phyloP scores from a whole-genome alignment of 2,797 vertebrate genomes.

The Enteromius thamalakanensis region DNA sequence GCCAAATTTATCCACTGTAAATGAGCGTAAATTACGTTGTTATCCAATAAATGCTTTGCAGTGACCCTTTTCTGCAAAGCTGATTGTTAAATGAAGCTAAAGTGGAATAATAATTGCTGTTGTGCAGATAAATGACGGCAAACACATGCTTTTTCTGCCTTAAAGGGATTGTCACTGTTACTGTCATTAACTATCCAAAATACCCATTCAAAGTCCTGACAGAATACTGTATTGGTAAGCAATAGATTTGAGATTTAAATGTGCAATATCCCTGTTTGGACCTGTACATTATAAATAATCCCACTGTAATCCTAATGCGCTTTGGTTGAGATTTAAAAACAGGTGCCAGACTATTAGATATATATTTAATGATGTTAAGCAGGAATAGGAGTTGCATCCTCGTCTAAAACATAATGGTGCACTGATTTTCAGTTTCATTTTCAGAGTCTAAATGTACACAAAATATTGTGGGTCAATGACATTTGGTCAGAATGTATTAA shows the following conservation, averaged over 20 bases:
- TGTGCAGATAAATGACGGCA: conserved; percentile 4
- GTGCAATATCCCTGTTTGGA: neutral
- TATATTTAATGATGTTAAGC: neutral
- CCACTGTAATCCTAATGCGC: neutral
- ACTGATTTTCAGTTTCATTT: neutral
- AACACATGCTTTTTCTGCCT: conserved; percentile 6
- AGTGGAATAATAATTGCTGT: neutral
- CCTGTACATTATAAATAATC: neutral
- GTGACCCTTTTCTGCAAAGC: conserved; percentile 10
- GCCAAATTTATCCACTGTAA: conserved; percentile 39
- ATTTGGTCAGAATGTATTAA: neutral
- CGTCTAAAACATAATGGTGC: neutral
- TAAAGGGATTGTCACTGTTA: conserved; percentile 2
- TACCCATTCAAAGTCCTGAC: neutral
- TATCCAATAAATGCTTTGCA: conserved; percentile 28
- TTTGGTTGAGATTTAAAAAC: neutral
- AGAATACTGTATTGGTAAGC: neutral
- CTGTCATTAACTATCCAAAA: neutral
- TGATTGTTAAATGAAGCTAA: neutral
- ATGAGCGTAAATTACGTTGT: conserved; percentile 2
- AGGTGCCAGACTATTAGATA: neutral
- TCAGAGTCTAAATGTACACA: neutral
- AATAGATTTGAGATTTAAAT: neutral
- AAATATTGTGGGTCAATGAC: neutral
- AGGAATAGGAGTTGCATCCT: neutral